Base-by-base conservation (phyloP, 1,140 invertebrate species). In the Calliphora vicina region DNA sequence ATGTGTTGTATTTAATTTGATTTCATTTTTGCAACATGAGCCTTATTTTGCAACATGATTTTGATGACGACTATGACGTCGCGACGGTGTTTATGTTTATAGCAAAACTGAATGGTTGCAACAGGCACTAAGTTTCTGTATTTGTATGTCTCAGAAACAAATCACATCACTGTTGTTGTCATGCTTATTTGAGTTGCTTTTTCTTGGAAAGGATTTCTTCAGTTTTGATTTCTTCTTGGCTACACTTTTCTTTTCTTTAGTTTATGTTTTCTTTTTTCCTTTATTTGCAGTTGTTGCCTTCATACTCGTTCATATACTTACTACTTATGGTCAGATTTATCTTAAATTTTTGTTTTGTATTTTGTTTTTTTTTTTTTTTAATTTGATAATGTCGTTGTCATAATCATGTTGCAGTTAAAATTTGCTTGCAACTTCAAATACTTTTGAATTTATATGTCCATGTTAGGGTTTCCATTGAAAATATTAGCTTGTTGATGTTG, bases 201-300 rank as follows among this genome's bases (percentile, higher is more conserved):
- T 73, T 73, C 71, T 27, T 73, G 71, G 71, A 73, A 73, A 73
- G 71, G 71, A 73, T 73, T 73, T 73, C 71, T 27, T 73, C 26
- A 15, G 2, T 73, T n/a, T 73, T 27, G 13, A 50, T 50, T 50
- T 50, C 45, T 50, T 50, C 45, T 50, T 50, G 12, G 17, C 12
- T 35, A 35, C 35, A 35, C 35, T 35, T 35, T 35, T 35, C 35
- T 35, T 35, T 35, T 35, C n/a, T n/a, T n/a, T n/a, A n/a, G n/a
- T n/a, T 43, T 43, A 43, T 43, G 42, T 43, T 5, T 5, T 15
- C 13, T 13, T 50, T 50, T 50, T 50, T 50, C 42, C 12, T 43
- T 6, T 43, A 43, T 43, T 12, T 43, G 5, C 12, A 5, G 45
- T 13, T 15, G 10, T 35, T n/a, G 45, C 12, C 12, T 50, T 50